Conservation (phyloP, 2,888 invertebrate genomes). For the Anoplius nigerrimus region DNA sequence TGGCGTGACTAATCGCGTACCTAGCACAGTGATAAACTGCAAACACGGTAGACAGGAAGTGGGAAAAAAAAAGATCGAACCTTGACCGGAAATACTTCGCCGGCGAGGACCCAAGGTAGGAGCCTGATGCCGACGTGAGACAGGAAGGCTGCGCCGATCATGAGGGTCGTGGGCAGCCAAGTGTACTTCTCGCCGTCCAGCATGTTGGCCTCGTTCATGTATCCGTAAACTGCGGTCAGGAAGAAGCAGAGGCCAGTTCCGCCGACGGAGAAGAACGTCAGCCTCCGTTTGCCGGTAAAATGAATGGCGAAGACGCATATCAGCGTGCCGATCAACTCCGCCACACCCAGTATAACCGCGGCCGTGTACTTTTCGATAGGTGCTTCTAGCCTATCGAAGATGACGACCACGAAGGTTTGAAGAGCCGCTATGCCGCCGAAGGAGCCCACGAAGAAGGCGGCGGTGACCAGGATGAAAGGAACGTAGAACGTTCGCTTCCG, state of each 20-base stretch:
- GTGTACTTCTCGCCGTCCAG: conserved; percentile 52
- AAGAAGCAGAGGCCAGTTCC: conserved; percentile 83
- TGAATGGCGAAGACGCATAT: conserved; percentile 83
- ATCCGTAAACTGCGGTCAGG: conserved; percentile 78
- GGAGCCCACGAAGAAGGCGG: conserved; percentile 83
- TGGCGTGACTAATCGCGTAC: too few species aligned
- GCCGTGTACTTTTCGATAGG: conserved; percentile 87
- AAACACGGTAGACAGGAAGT: too few species aligned
- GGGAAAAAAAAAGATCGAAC: conserved; percentile 26
- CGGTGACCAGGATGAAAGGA: conserved; percentile 82
- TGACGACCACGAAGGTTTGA: conserved; percentile 84
- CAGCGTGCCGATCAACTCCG: conserved; percentile 82
- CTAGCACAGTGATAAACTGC: too few species aligned
- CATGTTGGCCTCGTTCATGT: conserved; percentile 52
- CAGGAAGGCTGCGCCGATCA: conserved; percentile 82
- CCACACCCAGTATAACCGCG: conserved; percentile 83
- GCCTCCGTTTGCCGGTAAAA: conserved; percentile 83
- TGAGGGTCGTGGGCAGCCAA: conserved; percentile 83
- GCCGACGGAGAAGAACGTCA: conserved; percentile 82
- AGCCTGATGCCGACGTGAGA: conserved; percentile 83
- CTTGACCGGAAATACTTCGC: conserved; percentile 79
- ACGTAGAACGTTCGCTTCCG: conserved; percentile 80
- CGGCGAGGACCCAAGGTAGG: conserved; percentile 88
- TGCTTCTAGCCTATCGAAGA: conserved; percentile 83
- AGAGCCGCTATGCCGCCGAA: conserved; percentile 87